These are phyloP conservation scores for Diglossa cyanea DNA, from an alignment of 2,797 vertebrate genomes.

Conservation along the genomic window DNA sequence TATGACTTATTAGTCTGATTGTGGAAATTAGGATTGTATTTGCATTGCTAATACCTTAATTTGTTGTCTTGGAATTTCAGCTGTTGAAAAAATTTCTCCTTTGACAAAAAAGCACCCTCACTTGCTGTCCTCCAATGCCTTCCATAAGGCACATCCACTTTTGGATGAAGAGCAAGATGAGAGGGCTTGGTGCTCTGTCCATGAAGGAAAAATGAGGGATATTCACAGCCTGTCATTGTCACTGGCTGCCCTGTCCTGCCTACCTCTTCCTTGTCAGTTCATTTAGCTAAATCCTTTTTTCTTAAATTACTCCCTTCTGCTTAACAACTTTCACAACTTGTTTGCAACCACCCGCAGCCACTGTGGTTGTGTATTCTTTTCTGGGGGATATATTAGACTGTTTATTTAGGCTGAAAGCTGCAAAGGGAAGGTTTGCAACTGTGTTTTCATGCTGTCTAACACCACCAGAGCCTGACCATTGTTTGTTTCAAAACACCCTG, in stretches of 20 bases:
- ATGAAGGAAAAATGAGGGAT: background rate
- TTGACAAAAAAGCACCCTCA: accelerated
- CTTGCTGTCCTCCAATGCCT: background rate
- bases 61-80: background rate
- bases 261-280: background rate
- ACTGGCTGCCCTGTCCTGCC: background rate
- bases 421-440: constrained; percentile 39
- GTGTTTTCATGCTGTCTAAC: constrained; percentile 59
- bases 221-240: background rate
- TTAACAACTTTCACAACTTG: constrained; percentile 47
- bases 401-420: constrained; percentile 55
- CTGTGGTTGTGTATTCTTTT: constrained; percentile 43
- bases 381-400: constrained; percentile 14
- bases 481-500: constrained; percentile 22
- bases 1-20: background rate
- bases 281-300: constrained; percentile 6
- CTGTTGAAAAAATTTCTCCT: background rate
- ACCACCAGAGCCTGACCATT: constrained; percentile 27
- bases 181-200: background rate
- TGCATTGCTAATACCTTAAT: background rate
- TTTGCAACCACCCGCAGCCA: constrained; percentile 42
- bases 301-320: constrained; percentile 32
- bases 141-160: accelerated
- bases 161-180: background rate
- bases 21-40: background rate